A percentile compares a stretch with the other conserved stretches of the same genome.
Conservation (phyloP, 2,888 invertebrate genomes). For the Ormyrus pomaceus region DNA sequence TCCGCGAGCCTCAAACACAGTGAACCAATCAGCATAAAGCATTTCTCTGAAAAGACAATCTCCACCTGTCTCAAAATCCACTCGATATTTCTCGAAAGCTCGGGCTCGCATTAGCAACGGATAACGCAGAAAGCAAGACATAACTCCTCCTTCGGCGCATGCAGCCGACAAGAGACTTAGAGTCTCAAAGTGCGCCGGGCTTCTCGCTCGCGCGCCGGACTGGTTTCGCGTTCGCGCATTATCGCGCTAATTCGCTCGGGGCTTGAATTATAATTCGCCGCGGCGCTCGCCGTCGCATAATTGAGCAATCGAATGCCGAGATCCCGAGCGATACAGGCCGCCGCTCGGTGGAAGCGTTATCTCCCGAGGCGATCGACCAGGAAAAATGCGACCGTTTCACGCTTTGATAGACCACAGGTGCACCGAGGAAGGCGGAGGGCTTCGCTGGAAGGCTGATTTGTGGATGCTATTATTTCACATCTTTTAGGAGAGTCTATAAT, state of each 20-base stretch:
- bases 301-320: conserved; percentile 36
- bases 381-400: background rate
- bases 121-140: no score
- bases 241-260: background rate
- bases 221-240: background rate
- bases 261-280: no score
- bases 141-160: background rate
- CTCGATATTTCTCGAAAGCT: no score
- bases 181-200: background rate
- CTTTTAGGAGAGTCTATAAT: no score
- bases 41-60: no score
- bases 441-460: no score
- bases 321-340: background rate
- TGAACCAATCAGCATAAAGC: no score
- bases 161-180: background rate
- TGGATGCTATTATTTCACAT: no score
- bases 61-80: no score
- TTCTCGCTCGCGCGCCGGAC: background rate
- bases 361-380: conserved; percentile 17
- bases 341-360: background rate
- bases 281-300: conserved; percentile 8
- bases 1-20: no score
- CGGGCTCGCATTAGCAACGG: background rate
- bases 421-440: background rate
- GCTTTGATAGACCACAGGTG: background rate